These are phyloP conservation scores for Drosophila paracracens DNA, from an alignment of 2,888 invertebrate species.

Conservation along the genomic window DNA sequence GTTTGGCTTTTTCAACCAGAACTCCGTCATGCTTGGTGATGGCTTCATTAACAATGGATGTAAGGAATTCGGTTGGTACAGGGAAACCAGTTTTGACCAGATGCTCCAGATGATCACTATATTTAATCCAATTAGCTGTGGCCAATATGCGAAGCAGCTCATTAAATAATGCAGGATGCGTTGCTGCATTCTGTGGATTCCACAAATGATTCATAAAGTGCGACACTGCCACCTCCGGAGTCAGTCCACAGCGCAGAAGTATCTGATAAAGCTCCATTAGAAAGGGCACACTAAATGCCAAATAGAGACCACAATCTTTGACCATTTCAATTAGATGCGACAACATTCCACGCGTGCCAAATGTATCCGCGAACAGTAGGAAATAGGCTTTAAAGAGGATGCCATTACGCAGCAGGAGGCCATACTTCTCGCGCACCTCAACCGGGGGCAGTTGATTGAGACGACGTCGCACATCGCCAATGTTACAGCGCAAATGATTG, in stretches of 20 bases:
- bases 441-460: constrained; percentile 5
- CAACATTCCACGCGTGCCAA: constrained; percentile 17
- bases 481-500: constrained; percentile 30
- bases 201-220: constrained; percentile 56
- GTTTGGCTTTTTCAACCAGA: background rate
- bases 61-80: constrained; percentile 31
- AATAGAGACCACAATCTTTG: constrained; percentile 43
- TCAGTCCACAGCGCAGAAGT: background rate
- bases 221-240: background rate
- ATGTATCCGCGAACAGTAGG: constrained; percentile 32
- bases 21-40: background rate
- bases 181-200: constrained; percentile 18
- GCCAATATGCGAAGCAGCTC: constrained; percentile 38
- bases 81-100: constrained; percentile 26
- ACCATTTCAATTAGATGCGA: constrained; percentile 42
- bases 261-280: constrained; percentile 9
- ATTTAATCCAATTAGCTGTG: constrained; percentile 48
- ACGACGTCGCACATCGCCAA: constrained; percentile 32
- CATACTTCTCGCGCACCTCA: constrained; percentile 28
- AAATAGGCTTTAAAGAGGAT: constrained; percentile 41
- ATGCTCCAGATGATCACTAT: constrained; percentile 15
- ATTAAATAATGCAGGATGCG: constrained; percentile 1
- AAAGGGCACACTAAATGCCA: constrained; percentile 1
- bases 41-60: constrained; percentile 8
- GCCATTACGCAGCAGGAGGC: constrained; percentile 14